Percentiles rank a stretch among this genome's conserved stretches.
phyloP scores from a whole-genome alignment of 2,113 vertebrate species.

The Neolamprologus cancellatus region DNA sequence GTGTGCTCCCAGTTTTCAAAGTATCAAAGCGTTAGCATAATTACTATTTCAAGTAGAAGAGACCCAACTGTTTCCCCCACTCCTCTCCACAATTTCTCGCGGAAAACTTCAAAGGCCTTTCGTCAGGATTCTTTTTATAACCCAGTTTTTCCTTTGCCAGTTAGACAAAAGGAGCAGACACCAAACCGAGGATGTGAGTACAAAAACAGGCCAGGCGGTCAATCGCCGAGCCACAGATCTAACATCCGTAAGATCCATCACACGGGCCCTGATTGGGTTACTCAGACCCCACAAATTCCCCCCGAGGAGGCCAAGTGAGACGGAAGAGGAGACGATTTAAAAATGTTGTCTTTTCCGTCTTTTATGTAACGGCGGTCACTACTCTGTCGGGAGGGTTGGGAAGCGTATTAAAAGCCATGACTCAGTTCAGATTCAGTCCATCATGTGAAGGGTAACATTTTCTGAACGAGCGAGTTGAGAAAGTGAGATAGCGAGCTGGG shows the following conservation, averaged over 20 bases:
- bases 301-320: neutral
- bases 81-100: constrained; percentile 34
- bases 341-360: constrained; percentile 2
- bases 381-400: neutral
- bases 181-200: constrained; percentile 18
- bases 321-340: neutral
- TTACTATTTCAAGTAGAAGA: constrained; percentile 70
- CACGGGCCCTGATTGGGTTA: neutral
- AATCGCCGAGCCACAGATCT: constrained; percentile 13
- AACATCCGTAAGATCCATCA: constrained; percentile 31
- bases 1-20: constrained; percentile 41
- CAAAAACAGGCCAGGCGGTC: constrained; percentile 43
- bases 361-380: constrained; percentile 27
- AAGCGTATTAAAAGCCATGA: constrained; percentile 20
- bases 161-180: constrained; percentile 53
- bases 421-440: constrained; percentile 13
- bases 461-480: neutral
- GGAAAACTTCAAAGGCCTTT: constrained; percentile 57
- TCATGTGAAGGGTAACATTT: neutral
- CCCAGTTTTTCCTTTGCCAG: constrained; percentile 22
- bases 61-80: constrained; percentile 52
- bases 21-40: constrained; percentile 68
- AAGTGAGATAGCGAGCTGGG: constrained; percentile 31
- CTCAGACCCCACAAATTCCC: neutral
- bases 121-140: constrained; percentile 57